Conservation (phyloP, 2,113 vertebrate genomes). For the Cyphomyrus plagiostoma region DNA sequence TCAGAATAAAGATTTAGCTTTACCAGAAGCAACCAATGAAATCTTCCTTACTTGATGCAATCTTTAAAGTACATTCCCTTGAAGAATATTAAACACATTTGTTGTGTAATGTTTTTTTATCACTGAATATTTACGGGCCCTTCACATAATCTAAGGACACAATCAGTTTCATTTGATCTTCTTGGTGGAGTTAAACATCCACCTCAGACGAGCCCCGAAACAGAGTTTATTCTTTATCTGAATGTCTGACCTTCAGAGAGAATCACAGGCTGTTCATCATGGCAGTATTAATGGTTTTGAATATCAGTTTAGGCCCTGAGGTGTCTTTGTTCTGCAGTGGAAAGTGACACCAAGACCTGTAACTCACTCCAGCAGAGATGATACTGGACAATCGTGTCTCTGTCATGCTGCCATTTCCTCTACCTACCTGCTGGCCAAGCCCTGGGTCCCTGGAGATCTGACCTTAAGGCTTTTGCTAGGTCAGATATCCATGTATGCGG, state of each 20-base stretch:
- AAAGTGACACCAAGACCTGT: not conserved
- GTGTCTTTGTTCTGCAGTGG: not conserved
- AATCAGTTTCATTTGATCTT: not conserved
- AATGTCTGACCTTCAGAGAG: not conserved
- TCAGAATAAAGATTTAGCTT: not conserved
- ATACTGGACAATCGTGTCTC: not conserved
- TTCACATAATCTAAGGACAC: not conserved
- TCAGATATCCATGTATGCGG: not conserved
- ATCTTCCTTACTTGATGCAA: not conserved
- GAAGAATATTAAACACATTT: not conserved
- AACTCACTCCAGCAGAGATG: not conserved
- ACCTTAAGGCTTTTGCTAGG: not conserved
- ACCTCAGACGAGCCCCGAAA: not conserved
- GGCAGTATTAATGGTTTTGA: not conserved
- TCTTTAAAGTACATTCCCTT: not conserved
- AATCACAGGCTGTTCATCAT: not conserved
- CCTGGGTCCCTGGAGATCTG: not conserved
- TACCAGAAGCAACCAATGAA: not conserved
- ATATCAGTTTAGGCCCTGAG: not conserved
- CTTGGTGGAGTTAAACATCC: not conserved
- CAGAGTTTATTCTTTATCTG: not conserved
- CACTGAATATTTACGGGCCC: not conserved
- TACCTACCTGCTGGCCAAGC: not conserved
- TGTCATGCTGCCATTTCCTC: not conserved
- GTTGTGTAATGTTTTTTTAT: not conserved